Percentiles rank a stretch among this genome's conserved stretches.
These are phyloP conservation scores for Pangasianodon gigas DNA, from an alignment of 2,113 vertebrate species.

Conservation along the genomic window DNA sequence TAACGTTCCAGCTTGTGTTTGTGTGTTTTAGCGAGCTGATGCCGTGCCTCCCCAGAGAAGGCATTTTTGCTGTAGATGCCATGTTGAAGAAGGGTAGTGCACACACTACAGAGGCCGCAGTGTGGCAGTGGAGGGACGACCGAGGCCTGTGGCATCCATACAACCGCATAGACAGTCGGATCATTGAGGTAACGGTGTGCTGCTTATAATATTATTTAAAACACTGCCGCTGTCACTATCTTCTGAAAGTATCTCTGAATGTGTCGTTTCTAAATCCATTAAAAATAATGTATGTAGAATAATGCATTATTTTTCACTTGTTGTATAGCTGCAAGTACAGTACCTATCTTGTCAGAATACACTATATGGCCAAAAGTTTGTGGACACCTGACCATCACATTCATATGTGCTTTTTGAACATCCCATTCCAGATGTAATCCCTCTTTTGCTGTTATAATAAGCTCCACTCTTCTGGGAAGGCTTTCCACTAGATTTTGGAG, in stretches of 20 bases:
- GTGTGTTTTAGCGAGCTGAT: conserved; percentile 86
- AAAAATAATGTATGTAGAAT: background rate
- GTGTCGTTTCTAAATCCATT: background rate
- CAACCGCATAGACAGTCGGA: conserved; percentile 98
- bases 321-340: background rate
- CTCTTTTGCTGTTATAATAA: background rate
- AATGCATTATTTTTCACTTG: background rate
- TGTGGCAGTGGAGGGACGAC: conserved; percentile 99
- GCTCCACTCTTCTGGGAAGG: background rate
- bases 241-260: background rate
- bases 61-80: conserved; percentile 97
- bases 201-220: background rate
- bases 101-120: conserved; percentile 94
- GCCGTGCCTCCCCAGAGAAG: conserved; percentile 98
- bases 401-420: background rate
- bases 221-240: background rate
- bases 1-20: background rate
- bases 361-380: background rate
- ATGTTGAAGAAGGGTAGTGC: conserved; percentile 98
- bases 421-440: background rate
- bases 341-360: background rate
- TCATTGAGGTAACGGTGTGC: conserved; percentile 87
- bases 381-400: background rate
- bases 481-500: background rate
- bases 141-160: conserved; percentile 98